Base-by-base conservation (phyloP, 1,140 invertebrate species). In the Helicoverpa armigera region DNA sequence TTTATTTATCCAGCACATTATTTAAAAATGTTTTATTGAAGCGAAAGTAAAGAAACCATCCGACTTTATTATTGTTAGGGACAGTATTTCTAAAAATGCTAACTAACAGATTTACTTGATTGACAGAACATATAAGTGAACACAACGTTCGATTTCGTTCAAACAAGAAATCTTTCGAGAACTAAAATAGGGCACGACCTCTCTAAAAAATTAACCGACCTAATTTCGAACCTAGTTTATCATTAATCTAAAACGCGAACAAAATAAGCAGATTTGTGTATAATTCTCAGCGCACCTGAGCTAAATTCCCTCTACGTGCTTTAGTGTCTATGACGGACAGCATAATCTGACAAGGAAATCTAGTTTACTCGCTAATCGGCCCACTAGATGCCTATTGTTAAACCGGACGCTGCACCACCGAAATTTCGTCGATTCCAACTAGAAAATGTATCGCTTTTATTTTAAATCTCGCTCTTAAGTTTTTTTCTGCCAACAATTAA, bases 341-440 rank as follows among this genome's bases (percentile, higher is more conserved):
- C 75, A 89, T 92, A 88, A 92, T 92, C 84, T 89, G 85, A 82
- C 83, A 86, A 88, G 84, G 85, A 88, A 91, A 91, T 91, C 86
- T 86, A 90, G 87, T 91, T 92, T 86, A 82, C 86, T 77, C 81
- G 85, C 87, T 89, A 92, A 91, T 91, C 84, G 85, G 86, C 82
- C 87, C 79, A 82, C 74, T 84, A 77, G 80, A 73, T 82, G 65
- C 69, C 88, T 87, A 90, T 90, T 90, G 89, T 90, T 85, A 80
- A 82, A 82, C 35, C 14, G 58, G 61, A 80, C 74, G 74, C 43
- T 80, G 56, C 54, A 70, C 74, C 70, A 60, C 69, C 77, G 80
- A 67, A 77, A 67, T 80, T 74, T 83, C 78, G 76, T 82, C 81
- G 85, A 84, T 80, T 72, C 14, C 9, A 81, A 79, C 79, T 86